Evolutionary conservation across 1,140 invertebrate species (phyloP).

Genomic region (Ylistrum balloti): DNA sequence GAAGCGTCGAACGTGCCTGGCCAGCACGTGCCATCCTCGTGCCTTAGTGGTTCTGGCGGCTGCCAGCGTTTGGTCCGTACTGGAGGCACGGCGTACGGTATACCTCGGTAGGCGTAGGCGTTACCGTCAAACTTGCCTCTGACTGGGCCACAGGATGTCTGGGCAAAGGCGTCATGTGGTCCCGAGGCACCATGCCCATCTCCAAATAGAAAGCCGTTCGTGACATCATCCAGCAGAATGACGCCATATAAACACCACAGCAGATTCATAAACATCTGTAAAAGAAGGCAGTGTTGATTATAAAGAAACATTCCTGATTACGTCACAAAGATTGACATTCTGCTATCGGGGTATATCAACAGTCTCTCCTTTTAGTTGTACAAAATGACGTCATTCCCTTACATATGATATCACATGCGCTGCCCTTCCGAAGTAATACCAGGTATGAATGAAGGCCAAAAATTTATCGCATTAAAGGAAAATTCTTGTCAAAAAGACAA

Average conservation of each 20-base stretch:
- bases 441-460: too few species aligned
- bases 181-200: neutral
- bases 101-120: conserved; percentile 90
- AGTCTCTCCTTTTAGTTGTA: too few species aligned
- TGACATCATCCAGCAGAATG: neutral
- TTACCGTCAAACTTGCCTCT: conserved; percentile 89
- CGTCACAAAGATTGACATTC: too few species aligned
- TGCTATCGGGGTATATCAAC: too few species aligned
- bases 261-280: neutral
- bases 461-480: too few species aligned
- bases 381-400: too few species aligned
- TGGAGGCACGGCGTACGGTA: conserved; percentile 92
- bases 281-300: neutral
- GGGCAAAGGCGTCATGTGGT: neutral
- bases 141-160: conserved; percentile 89
- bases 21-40: conserved; percentile 60
- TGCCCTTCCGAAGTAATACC: too few species aligned
- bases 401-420: too few species aligned
- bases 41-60: conserved; percentile 79
- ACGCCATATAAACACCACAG: neutral
- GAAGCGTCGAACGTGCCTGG: conserved; percentile 57
- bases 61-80: conserved; percentile 86
- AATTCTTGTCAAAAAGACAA: too few species aligned
- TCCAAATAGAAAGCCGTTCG: neutral
- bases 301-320: too few species aligned